Evolutionary conservation across 2,888 invertebrate genomes (phyloP).

Genomic region (Heliconius erato): DNA sequence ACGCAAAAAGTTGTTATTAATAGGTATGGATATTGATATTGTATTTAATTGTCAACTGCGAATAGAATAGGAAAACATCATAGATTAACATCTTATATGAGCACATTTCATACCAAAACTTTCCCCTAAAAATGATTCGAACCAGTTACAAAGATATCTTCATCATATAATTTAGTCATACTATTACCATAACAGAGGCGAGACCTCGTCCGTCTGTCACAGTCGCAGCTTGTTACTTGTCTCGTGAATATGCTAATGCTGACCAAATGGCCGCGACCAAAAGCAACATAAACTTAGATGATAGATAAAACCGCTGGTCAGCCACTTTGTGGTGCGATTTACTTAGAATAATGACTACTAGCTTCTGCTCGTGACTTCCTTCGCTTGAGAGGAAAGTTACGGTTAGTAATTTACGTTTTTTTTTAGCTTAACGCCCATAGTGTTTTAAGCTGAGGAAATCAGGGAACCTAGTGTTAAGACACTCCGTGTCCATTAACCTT

Average conservation of each 20-base stretch:
- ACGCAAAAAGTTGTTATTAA: no score
- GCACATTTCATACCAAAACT: neutral
- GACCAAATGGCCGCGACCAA: constrained; percentile 38
- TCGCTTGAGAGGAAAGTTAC: neutral
- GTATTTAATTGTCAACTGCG: no score
- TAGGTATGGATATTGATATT: no score
- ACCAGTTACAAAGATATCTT: neutral
- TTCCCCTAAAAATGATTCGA: neutral
- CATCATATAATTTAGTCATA: neutral
- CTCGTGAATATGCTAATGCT: constrained; percentile 45
- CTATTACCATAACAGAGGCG: constrained; percentile 34
- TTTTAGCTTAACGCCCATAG: no score
- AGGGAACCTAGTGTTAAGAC: no score
- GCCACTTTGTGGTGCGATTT: constrained; percentile 15
- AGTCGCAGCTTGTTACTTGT: constrained; percentile 21
- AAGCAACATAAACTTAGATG: constrained; percentile 35
- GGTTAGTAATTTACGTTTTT: neutral
- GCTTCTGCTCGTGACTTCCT: constrained; percentile 1
- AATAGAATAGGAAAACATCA: no score
- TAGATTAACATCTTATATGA: no score
- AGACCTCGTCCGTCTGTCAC: constrained; percentile 32
- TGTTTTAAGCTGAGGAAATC: no score
- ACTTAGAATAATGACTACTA: neutral
- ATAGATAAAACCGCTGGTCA: constrained; percentile 24
- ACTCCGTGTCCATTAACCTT: no score